These are phyloP conservation scores for Lasioglossum morio DNA, from an alignment of 2,888 invertebrate genomes.

Conservation along the genomic window DNA sequence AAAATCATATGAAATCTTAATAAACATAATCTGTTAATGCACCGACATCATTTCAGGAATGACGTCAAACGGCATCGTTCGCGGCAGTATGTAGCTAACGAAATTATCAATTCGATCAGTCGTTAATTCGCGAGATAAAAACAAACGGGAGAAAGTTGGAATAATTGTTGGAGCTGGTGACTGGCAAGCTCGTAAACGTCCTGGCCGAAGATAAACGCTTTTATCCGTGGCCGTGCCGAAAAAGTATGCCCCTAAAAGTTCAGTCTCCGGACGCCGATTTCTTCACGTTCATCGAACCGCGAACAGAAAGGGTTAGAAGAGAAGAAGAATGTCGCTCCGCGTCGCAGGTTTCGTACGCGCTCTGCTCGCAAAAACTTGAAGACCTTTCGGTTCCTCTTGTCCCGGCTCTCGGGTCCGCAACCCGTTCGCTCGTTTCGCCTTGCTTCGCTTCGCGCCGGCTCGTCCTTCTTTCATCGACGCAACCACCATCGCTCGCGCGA, in stretches of 20 bases:
- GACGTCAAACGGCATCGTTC: neutral
- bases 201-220: constrained; percentile 36
- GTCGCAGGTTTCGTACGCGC: constrained; percentile 66
- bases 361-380: constrained; percentile 71
- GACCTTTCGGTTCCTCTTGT: constrained; percentile 71
- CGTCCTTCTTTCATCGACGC: constrained; percentile 18
- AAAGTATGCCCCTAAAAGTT: constrained; percentile 60
- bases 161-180: constrained; percentile 21
- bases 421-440: constrained; percentile 42
- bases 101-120: constrained; percentile 2
- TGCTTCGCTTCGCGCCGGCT: neutral
- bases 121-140: neutral
- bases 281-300: constrained; percentile 60
- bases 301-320: constrained; percentile 54
- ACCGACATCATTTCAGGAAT: neutral
- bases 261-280: constrained; percentile 52
- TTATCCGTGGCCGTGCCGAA: constrained; percentile 28
- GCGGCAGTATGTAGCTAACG: neutral
- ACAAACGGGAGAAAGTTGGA: neutral
- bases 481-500: neutral
- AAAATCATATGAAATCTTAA: neutral
- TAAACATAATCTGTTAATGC: neutral
- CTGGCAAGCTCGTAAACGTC: constrained; percentile 13
- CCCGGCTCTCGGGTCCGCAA: constrained; percentile 35
- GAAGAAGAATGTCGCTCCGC: constrained; percentile 70